Evolutionary conservation across 2,113 vertebrate species (phyloP), one percentile per base, ranked within the genome.

Genomic region (Hylia prasina): DNA sequence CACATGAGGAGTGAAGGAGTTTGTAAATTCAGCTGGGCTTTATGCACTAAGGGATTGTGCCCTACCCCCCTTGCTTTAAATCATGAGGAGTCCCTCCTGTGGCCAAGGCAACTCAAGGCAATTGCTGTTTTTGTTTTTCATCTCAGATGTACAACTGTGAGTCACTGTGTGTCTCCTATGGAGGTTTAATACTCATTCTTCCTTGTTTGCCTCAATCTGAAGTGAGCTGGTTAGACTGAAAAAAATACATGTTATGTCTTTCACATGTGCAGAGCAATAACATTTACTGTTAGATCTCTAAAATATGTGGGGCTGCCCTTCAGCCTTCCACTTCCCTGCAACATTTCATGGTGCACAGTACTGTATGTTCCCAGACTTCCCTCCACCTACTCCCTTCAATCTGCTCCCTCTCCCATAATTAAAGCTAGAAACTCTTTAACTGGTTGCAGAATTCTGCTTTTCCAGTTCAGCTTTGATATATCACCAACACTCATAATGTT

Each of bases 241-340:
- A 92, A 83, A 94, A 95, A 94, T 76, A 44, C 65, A 79, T 94
- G 93, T 96, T 96, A 93, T 96, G 96, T 96, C 96, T 97, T 97
- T 96, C 96, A 96, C 95, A 95, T 96, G 93, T 96, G 87, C 83
- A 90, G 89, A 97, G 95, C 92, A 97, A 88, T 93, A 97, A 96
- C 97, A 96, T 97, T 97, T 97, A 95, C 85, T 15, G 12, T 92
- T 94, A 57, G 76, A 79, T 85, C 86, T 94, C 78, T 94, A 78
- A 94, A 95, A 96, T 83, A 96, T 6, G 57, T 93, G 88, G 94
- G 70, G 88, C 93, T 96, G 92, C 76, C 92, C 94, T 97, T 97
- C 96, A 97, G 91, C 79, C 89, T 97, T 96, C 94, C 30, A 79
- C 84, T 96, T 97, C 70, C 86, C 87, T 87, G 83, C 68, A 96